Conservation (phyloP, 2,113 vertebrate genomes). For the Antigone vipio region DNA sequence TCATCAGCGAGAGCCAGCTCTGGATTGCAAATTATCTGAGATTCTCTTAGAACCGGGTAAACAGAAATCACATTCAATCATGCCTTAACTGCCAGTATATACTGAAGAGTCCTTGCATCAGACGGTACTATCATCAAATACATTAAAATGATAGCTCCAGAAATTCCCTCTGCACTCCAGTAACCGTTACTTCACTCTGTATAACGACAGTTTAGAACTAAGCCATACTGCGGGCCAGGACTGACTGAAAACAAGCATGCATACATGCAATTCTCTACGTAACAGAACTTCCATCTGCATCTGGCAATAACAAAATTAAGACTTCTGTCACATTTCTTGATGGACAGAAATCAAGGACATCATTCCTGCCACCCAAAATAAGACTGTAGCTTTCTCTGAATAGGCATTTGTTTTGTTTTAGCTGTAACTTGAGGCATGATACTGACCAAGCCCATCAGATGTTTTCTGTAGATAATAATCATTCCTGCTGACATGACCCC, state of each 20-base stretch:
- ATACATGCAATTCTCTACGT: neutral
- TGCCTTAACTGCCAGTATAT: neutral
- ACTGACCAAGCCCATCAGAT: neutral
- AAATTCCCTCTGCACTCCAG: neutral
- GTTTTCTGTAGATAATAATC: neutral
- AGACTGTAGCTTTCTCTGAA: neutral
- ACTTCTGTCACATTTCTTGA: neutral
- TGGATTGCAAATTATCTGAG: neutral
- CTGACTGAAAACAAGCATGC: neutral
- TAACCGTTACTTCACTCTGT: neutral
- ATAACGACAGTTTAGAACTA: neutral
- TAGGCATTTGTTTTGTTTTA: neutral
- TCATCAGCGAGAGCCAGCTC: neutral
- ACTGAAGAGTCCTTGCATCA: neutral
- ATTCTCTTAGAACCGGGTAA: neutral
- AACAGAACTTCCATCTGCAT: neutral
- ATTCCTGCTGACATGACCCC: neutral
- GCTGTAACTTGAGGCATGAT: neutral
- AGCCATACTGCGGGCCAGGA: neutral
- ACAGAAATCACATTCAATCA: constrained; percentile 27
- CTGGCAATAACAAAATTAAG: neutral
- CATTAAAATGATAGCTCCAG: neutral
- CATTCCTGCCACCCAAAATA: neutral
- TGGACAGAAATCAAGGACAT: neutral
- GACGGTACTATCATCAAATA: neutral